These are phyloP conservation scores for Diachrysia chrysitis DNA, from an alignment of 2,888 invertebrate genomes.

Conservation along the genomic window DNA sequence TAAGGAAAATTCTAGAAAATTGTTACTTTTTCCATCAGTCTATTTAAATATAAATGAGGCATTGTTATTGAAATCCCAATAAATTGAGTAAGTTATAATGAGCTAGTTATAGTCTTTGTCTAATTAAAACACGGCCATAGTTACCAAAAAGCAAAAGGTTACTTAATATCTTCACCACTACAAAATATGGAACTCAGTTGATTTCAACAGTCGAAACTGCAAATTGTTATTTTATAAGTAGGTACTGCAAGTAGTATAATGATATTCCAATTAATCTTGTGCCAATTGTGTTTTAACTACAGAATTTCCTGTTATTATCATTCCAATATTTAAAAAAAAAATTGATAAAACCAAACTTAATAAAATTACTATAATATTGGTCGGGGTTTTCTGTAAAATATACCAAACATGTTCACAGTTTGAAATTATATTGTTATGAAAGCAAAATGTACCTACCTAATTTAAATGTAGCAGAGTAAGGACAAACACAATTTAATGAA, in stretches of 20 bases:
- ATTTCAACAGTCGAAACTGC: background rate
- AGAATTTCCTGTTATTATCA: constrained; percentile 26
- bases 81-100: background rate
- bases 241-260: too few relatives aligned
- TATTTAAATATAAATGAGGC: background rate
- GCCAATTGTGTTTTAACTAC: background rate
- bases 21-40: background rate
- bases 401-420: background rate
- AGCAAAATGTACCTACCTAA: background rate
- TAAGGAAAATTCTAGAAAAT: background rate
- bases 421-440: background rate
- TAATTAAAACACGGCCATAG: background rate
- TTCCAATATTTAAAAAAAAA: constrained; percentile 1
- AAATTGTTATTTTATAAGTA: background rate
- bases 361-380: background rate
- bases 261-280: background rate
- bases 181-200: background rate
- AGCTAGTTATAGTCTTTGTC: background rate
- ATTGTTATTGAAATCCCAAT: background rate
- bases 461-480: background rate
- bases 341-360: background rate
- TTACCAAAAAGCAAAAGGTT: background rate
- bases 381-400: background rate
- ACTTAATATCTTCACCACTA: background rate
- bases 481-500: constrained; percentile 3